phyloP scores from a whole-genome alignment of 2,888 invertebrate species.

The Oscheius sp. region DNA sequence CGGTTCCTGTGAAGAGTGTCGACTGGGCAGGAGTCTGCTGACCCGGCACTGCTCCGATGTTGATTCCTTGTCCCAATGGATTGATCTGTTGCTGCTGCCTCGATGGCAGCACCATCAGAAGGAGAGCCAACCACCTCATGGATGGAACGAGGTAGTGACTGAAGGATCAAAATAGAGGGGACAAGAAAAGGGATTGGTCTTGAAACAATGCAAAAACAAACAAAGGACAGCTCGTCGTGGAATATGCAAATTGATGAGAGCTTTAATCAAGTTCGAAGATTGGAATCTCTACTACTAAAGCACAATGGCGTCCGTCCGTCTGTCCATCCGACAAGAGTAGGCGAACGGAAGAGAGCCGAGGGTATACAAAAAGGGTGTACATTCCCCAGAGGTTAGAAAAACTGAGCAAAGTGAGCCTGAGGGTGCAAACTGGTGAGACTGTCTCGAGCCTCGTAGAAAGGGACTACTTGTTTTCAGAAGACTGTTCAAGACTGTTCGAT shows the following conservation, averaged over 20 bases:
- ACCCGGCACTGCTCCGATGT: slow-evolving; percentile 23
- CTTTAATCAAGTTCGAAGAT: too few relatives aligned
- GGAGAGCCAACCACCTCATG: slow-evolving; percentile 27
- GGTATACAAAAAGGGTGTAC: slow-evolving; percentile 12
- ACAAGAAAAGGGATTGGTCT: not conserved
- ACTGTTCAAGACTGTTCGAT: too few relatives aligned
- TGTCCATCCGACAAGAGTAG: too few relatives aligned
- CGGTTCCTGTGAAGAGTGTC: slow-evolving; percentile 62
- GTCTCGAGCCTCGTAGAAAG: not conserved
- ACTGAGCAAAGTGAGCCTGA: slow-evolving; percentile 10
- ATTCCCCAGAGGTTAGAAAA: not conserved
- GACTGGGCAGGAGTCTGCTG: slow-evolving; percentile 31
- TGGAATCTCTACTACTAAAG: too few relatives aligned
- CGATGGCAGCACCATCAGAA: slow-evolving; percentile 21
- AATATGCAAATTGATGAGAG: too few relatives aligned
- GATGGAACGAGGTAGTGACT: slow-evolving; percentile 1
- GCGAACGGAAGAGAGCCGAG: not conserved
- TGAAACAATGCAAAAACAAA: too few relatives aligned
- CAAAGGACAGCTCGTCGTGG: too few relatives aligned
- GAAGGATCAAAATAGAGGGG: not conserved
- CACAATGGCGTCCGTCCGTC: too few relatives aligned
- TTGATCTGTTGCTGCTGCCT: slow-evolving; percentile 14
- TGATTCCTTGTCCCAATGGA: not conserved
- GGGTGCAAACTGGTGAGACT: not conserved
- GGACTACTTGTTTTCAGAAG: too few relatives aligned